Conservation (phyloP, 2,113 vertebrate species). For the Lichenostomus cassidix region DNA sequence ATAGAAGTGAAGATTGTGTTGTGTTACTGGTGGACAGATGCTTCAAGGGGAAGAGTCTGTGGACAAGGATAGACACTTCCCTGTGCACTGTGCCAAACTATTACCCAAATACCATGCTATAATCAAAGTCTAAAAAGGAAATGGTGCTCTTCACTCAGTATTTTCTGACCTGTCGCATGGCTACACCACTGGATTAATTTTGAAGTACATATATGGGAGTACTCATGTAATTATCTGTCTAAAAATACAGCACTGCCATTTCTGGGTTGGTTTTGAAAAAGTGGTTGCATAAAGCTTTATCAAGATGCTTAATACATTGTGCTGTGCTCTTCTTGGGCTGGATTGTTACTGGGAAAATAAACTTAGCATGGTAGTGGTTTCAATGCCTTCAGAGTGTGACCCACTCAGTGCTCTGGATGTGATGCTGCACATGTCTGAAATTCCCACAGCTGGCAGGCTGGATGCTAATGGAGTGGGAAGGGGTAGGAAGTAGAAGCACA, state of each 20-base stretch:
- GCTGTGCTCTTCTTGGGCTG: not conserved
- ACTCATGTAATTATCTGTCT: not conserved
- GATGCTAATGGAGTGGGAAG: not conserved
- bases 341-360: not conserved
- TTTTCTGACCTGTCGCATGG: not conserved
- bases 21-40: accelerated
- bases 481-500: not conserved
- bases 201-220: not conserved
- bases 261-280: not conserved
- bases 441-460: not conserved
- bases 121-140: not conserved
- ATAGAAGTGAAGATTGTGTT: not conserved
- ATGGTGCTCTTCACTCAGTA: not conserved
- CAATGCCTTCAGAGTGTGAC: not conserved
- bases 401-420: not conserved
- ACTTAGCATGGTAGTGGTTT: not conserved
- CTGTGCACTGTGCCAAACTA: not conserved
- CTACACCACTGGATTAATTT: not conserved
- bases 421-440: not conserved
- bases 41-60: not conserved
- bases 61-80: not conserved
- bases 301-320: not conserved
- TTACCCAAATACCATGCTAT: not conserved
- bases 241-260: slow-evolving; percentile 6
- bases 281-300: not conserved